Percentiles rank a stretch among this genome's conserved stretches.
These are phyloP conservation scores for Threskiornis aethiopicus DNA, from an alignment of 2,797 vertebrate genomes.

Conservation along the genomic window DNA sequence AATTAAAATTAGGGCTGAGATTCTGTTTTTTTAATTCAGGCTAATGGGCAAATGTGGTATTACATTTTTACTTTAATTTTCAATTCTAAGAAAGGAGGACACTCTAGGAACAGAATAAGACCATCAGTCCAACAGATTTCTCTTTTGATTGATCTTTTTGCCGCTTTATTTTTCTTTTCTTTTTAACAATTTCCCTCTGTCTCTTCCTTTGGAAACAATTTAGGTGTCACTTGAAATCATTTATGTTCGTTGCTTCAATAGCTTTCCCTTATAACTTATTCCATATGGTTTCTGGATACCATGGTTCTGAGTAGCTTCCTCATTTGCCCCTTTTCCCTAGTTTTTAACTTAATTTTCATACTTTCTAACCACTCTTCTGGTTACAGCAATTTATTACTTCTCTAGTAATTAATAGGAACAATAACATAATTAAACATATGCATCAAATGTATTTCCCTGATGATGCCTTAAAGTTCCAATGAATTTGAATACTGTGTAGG, in stretches of 20 bases:
- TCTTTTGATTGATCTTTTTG: slow-evolving; percentile 53
- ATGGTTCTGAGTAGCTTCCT: not conserved
- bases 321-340: not conserved
- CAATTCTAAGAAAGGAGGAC: not conserved
- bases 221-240: slow-evolving; percentile 54
- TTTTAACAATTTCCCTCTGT: slow-evolving; percentile 15
- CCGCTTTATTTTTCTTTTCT: slow-evolving; percentile 16
- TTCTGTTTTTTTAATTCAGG: not conserved
- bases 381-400: not conserved
- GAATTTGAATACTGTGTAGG: not conserved
- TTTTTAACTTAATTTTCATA: slow-evolving; percentile 19
- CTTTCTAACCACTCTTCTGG: not conserved
- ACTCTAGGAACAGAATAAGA: slow-evolving; percentile 1
- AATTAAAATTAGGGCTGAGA: not conserved
- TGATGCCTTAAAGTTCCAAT: not conserved
- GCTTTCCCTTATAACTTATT: slow-evolving; percentile 41
- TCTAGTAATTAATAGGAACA: not conserved
- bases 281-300: slow-evolving; percentile 47
- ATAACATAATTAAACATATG: not conserved
- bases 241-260: slow-evolving; percentile 22
- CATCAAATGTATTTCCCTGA: not conserved
- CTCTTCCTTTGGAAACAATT: not conserved
- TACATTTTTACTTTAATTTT: slow-evolving; percentile 22
- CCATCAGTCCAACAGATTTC: slow-evolving; percentile 51
- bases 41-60: not conserved